These are phyloP conservation scores for Cyphomyrus plagiostoma DNA, from an alignment of 2,113 vertebrate genomes.

Conservation along the genomic window DNA sequence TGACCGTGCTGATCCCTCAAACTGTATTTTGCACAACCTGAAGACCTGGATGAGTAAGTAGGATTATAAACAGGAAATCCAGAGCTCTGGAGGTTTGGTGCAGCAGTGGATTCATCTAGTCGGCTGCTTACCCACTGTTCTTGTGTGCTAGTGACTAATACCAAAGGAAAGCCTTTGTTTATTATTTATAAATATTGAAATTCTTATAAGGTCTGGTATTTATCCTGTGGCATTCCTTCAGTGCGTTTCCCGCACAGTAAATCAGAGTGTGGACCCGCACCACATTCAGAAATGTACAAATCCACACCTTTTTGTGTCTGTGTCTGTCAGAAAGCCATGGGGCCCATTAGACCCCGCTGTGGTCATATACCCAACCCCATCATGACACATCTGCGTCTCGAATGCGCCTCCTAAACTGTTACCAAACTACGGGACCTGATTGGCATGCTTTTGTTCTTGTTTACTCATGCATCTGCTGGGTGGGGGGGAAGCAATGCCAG, in stretches of 20 bases:
- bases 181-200: neutral
- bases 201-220: neutral
- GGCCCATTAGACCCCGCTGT: neutral
- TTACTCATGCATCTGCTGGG: constrained; percentile 21
- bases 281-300: neutral
- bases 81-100: neutral
- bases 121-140: neutral
- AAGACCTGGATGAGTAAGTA: neutral
- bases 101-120: neutral
- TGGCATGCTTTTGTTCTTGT: constrained; percentile 31
- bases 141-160: neutral
- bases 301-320: neutral
- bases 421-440: constrained; percentile 16
- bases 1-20: neutral
- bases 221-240: neutral
- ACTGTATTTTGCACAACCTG: neutral
- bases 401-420: neutral
- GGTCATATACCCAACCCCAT: neutral
- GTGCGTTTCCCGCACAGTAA: neutral
- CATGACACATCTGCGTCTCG: neutral
- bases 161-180: neutral
- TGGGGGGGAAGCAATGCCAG: constrained; percentile 18
- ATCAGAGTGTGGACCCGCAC: neutral
- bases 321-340: neutral
- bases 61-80: neutral